Evolutionary conservation across 1,140 invertebrate genomes (phyloP), one percentile per base, ranked within the genome.

Genomic region (Calosoma granatense): DNA sequence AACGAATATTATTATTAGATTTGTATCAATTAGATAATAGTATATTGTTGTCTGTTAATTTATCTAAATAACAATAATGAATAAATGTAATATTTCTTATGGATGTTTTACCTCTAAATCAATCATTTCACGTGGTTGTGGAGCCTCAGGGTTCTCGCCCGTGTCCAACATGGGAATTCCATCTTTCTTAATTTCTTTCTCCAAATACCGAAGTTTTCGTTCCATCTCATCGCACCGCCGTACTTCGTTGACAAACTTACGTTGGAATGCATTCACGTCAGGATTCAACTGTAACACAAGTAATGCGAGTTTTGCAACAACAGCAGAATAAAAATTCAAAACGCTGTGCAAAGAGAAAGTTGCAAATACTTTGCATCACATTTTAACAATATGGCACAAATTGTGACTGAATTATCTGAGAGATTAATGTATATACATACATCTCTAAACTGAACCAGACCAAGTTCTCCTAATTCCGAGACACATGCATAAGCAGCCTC

Each of bases 111-210:
- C 91, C 81, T 99, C 97, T 47, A 99, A 77, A 77, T 99, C 97
- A 65, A 98, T 97, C 94, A 99, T 99, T 76, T 99, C 97, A 54
- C 95, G 79, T 0, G 97, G 95, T 65, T 96, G 93, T 0, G 97
- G 97, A 9, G 97, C 97, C 73, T 98, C 95, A 0, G 96, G 96
- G 71, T 93, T 97, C 70, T 99, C 96, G 1, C 94, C 94, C 1
- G 93, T 94, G 66, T 98, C 95, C 70, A 96, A 70, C 87, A 98
- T 96, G 0, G 92, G 92, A 61, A 99, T 97, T 3, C 83, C 89
- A 77, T 99, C 97, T 66, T 97, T 97, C 62, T 94, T 91, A 60
- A 99, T 97, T 76, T 99, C 96, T 68, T 95, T 97, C 71, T 99
- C 96, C 66, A 99, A 73, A 70, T 96, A 99, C 6, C 94, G 85